Conservation (phyloP, 1,140 invertebrate species). For the Sesamia nonagrioides region DNA sequence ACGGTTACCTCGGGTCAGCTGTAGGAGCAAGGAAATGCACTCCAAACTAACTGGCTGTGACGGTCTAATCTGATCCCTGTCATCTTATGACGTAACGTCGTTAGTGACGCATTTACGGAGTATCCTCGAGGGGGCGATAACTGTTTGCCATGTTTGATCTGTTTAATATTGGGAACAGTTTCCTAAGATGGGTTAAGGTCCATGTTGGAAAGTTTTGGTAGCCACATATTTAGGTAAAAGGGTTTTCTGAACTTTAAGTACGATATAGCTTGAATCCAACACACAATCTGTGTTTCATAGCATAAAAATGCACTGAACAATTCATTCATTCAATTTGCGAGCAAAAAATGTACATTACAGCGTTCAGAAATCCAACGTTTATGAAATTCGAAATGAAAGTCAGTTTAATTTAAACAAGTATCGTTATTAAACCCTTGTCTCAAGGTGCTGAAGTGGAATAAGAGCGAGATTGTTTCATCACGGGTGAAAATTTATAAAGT, state of each 20-base stretch:
- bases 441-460: constrained; percentile 37
- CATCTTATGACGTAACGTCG: constrained; percentile 65
- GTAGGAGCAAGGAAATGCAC: constrained; percentile 61
- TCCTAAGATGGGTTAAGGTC: constrained; percentile 28
- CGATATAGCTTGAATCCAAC: background rate
- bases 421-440: constrained; percentile 40
- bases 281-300: background rate
- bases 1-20: constrained; percentile 31
- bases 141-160: constrained; percentile 48
- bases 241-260: background rate
- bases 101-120: constrained; percentile 54
- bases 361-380: constrained; percentile 11
- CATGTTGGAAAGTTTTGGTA: constrained; percentile 26
- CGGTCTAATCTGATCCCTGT: constrained; percentile 64
- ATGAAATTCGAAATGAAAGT: constrained; percentile 24
- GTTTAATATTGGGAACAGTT: constrained; percentile 46
- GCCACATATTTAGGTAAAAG: background rate
- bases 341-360: constrained; percentile 12
- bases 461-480: constrained; percentile 39
- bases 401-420: constrained; percentile 37
- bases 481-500: constrained; percentile 42
- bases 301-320: background rate
- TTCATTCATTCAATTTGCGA: constrained; percentile 1
- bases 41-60: constrained; percentile 59
- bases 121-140: constrained; percentile 38